phyloP scores from a whole-genome alignment of 2,113 vertebrate species.

The Siniperca chuatsi region DNA sequence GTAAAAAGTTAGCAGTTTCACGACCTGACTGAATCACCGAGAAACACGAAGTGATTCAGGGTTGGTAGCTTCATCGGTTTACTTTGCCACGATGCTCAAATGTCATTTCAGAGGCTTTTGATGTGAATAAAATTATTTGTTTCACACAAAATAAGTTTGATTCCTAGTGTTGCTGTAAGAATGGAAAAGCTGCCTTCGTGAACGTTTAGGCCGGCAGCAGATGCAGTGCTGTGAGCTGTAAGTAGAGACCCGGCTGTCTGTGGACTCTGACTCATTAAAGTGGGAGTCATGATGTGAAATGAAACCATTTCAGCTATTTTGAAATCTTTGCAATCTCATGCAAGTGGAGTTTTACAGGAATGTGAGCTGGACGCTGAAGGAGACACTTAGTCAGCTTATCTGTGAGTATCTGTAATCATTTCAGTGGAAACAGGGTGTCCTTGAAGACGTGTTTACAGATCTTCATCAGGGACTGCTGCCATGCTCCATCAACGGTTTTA shows the following conservation, averaged over 20 bases:
- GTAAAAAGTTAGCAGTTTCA: too few species aligned
- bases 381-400: neutral
- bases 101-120: too few species aligned
- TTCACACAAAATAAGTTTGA: too few species aligned
- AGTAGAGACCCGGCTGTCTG: neutral
- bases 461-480: neutral
- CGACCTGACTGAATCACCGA: too few species aligned
- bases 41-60: too few species aligned
- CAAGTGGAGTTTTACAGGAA: neutral
- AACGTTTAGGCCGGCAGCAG: too few species aligned
- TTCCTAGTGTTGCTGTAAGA: too few species aligned
- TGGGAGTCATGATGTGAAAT: neutral
- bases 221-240: too few species aligned
- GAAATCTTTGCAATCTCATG: neutral
- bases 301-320: neutral
- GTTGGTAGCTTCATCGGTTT: neutral
- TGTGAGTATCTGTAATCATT: neutral
- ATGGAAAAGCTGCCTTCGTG: too few species aligned
- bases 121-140: too few species aligned
- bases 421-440: neutral
- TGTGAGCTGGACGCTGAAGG: neutral
- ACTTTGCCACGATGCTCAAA: neutral
- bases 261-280: neutral
- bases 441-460: conserved; percentile 39
- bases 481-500: conserved; percentile 27